Conservation (phyloP, 2,888 invertebrate genomes). For the Uropetala carovei region DNA sequence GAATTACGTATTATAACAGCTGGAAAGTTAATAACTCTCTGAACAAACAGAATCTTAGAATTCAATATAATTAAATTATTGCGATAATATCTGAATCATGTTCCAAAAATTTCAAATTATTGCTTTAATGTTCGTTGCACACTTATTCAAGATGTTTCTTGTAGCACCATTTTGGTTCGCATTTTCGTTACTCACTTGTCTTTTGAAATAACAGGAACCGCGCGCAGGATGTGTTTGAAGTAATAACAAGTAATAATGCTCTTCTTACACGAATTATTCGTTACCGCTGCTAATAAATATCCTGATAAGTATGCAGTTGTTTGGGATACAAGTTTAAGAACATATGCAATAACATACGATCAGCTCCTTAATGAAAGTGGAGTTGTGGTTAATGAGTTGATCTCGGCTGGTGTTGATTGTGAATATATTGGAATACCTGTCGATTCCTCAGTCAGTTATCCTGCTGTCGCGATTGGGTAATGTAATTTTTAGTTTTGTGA, state of each 20-base stretch:
- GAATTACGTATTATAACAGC: neutral
- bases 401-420: conserved; percentile 47
- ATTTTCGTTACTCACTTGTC: conserved; percentile 3
- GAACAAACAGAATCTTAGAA: neutral
- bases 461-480: conserved; percentile 79
- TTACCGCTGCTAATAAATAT: conserved; percentile 60
- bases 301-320: conserved; percentile 65
- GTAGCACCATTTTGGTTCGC: conserved; percentile 35
- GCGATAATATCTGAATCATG: neutral
- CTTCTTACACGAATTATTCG: conserved; percentile 65
- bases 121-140: neutral
- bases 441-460: conserved; percentile 77
- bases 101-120: neutral
- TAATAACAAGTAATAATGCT: neutral
- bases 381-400: conserved; percentile 66
- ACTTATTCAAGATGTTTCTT: neutral
- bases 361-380: conserved; percentile 59
- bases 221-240: neutral
- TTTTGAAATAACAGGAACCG: neutral
- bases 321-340: conserved; percentile 42
- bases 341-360: conserved; percentile 49
- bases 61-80: neutral
- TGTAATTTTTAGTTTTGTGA: conserved; percentile 70
- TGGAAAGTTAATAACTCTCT: neutral
- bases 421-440: conserved; percentile 76